A percentile compares a stretch with the other conserved stretches of the same genome.
Evolutionary conservation across 2,113 vertebrate genomes (phyloP).

Genomic region (Malurus alboscapulatus): DNA sequence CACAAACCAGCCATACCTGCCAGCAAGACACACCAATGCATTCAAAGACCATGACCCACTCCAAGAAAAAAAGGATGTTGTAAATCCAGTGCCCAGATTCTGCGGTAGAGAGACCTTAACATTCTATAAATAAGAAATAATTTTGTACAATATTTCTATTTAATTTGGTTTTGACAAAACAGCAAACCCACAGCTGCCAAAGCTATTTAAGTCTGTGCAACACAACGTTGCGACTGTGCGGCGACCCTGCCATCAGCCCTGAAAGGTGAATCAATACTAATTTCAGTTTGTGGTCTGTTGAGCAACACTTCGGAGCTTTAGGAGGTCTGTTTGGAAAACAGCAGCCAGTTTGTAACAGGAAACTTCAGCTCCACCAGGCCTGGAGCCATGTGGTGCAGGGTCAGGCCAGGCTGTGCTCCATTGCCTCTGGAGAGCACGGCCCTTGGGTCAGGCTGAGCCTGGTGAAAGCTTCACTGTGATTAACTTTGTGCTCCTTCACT

Average conservation of each 20-base stretch:
- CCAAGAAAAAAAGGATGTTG: background rate
- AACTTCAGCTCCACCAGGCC: background rate
- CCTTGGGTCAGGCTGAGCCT: background rate
- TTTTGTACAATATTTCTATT: background rate
- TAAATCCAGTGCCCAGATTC: background rate
- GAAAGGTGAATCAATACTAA: constrained; percentile 30
- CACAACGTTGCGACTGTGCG: rapidly evolving
- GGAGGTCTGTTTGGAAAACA: background rate
- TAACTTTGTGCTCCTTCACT: background rate
- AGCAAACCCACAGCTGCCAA: background rate
- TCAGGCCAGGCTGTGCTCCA: background rate
- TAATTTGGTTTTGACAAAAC: constrained; percentile 15
- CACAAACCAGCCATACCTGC: background rate
- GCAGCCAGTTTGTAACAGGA: background rate
- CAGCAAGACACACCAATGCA: rapidly evolving
- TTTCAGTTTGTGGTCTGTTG: background rate
- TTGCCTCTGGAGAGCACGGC: background rate
- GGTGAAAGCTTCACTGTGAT: background rate
- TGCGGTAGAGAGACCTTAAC: background rate
- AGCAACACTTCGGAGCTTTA: background rate
- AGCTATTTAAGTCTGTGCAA: background rate
- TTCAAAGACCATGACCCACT: background rate
- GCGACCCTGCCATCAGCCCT: background rate
- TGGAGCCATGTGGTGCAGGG: background rate
- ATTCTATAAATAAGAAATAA: background rate